Percentiles rank a stretch among this genome's conserved stretches.
Conservation (phyloP, 2,888 invertebrate genomes). For the Athalia rosae region DNA sequence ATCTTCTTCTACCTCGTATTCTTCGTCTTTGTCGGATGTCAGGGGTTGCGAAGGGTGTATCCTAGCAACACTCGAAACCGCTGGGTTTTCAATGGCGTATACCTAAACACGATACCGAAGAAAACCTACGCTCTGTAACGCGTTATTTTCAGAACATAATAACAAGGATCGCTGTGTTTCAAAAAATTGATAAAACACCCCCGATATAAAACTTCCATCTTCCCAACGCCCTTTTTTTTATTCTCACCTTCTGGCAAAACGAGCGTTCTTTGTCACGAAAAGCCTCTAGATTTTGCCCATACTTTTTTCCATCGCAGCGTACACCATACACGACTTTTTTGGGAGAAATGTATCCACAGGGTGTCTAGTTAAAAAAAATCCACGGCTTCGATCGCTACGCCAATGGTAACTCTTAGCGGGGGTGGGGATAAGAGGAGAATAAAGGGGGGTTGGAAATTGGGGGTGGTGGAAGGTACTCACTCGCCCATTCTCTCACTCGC, state of each 20-base stretch:
- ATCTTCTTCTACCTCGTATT: slow-evolving; percentile 49
- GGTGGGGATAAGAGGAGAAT: slow-evolving; percentile 12
- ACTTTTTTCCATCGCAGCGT: too few species aligned
- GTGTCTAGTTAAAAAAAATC: background rate
- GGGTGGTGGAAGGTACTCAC: slow-evolving; percentile 35
- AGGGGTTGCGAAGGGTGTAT: slow-evolving; percentile 68
- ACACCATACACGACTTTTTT: too few species aligned
- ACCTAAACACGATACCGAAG: slow-evolving; percentile 29
- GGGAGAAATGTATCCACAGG: background rate
- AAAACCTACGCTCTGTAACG: too few species aligned
- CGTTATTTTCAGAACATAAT: too few species aligned
- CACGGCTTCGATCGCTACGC: background rate
- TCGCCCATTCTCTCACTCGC: slow-evolving; percentile 41
- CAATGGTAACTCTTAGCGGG: slow-evolving; percentile 32
- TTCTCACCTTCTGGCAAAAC: too few species aligned
- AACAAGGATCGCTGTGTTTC: background rate
- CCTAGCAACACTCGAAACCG: slow-evolving; percentile 70
- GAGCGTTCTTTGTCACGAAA: too few species aligned
- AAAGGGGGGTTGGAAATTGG: background rate
- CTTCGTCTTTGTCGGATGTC: slow-evolving; percentile 48
- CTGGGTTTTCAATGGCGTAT: slow-evolving; percentile 63
- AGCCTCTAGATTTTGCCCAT: too few species aligned
- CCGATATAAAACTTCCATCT: background rate
- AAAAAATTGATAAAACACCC: background rate
- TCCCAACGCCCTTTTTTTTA: too few species aligned